A percentile compares a stretch with the other conserved stretches of the same genome.
Conservation (phyloP, 2,113 vertebrate species). For the Phyllostomus hastatus region DNA sequence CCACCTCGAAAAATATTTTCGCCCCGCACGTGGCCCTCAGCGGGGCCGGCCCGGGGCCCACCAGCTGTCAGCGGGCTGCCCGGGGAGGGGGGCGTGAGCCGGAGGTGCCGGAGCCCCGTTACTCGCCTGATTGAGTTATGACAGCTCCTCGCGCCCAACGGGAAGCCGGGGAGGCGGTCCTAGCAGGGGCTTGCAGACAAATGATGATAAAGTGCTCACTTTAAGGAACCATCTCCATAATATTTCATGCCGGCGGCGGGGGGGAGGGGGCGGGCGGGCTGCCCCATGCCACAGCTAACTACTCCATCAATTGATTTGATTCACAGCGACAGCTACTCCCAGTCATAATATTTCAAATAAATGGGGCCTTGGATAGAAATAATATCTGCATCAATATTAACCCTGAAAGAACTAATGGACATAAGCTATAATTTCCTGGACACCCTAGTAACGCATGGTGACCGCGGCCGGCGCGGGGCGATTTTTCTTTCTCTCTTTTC, state of each 20-base stretch:
- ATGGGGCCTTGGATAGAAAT: conserved; percentile 98
- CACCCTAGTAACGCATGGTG: conserved; percentile 91
- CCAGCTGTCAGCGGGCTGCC: conserved; percentile 8
- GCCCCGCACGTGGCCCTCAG: conserved; percentile 28
- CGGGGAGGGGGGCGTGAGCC: conserved; percentile 45
- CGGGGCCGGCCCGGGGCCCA: neutral
- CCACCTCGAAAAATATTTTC: conserved; percentile 39
- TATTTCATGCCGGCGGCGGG: conserved; percentile 97
- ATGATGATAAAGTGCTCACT: conserved; percentile 99
- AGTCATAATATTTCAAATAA: conserved; percentile 99
- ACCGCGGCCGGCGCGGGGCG: conserved; percentile 74
- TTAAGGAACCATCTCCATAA: conserved; percentile 99
- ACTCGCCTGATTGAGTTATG: conserved; percentile 99
- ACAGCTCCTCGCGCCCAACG: conserved; percentile 91
- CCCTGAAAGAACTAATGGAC: conserved; percentile 99
- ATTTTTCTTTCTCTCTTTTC: conserved; percentile 79
- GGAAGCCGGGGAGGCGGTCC: conserved; percentile 87
- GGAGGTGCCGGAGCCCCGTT: conserved; percentile 83
- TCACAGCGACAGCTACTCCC: conserved; percentile 95
- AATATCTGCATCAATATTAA: conserved; percentile 99
- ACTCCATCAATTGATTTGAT: conserved; percentile 99
- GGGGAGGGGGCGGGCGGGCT: conserved; percentile 88
- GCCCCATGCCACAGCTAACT: conserved; percentile 91
- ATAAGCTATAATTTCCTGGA: conserved; percentile 92
- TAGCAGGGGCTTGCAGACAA: conserved; percentile 91